Base-by-base conservation (phyloP, 2,113 vertebrate genomes). In the Salvelinus alpinus region DNA sequence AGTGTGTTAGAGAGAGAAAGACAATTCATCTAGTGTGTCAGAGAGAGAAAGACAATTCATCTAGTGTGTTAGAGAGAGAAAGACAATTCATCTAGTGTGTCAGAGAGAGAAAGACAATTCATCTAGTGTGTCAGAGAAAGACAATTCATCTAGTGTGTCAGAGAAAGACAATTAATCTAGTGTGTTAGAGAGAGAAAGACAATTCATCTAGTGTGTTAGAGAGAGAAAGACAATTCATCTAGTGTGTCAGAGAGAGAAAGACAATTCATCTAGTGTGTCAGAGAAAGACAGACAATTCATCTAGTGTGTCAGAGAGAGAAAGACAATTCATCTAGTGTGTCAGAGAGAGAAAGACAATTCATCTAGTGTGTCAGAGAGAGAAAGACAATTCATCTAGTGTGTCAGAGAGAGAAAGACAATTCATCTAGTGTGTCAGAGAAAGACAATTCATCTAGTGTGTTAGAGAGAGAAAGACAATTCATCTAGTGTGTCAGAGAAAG, bases 301-400 rank as follows among this genome's bases (percentile, higher is more conserved):
- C 5, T 13, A 16, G 70, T 73, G 65, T 7, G 29, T 68, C 20
- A n/a, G n/a, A n/a, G n/a, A 78, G 29, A 11, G 54, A 11, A 5
- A 57, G 48, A 54, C 4, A 54, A 54, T 54, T 16, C 0, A 16
- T 54, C 12, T 54, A 18, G 20, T 69, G 51, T 78, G 24, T 24
- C 68, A 29, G 57, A 78, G 75, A 69, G 3, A 71, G 44, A 80
- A 80, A 47, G 51, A 2, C 24, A 69, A 71, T 13, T 13, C 8
- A 13, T 64, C 5, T 13, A 16, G 70, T 73, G 65, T 7, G 29
- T 68, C 16, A n/a, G n/a, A n/a, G n/a, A 78, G 31, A 11, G 54
- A 11, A 5, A 57, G 48, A 54, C 4, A 16, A 54, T 54, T 16
- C 2, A 54, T 54, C 12, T 54, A 12, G 22, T 70, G 51, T 78